Percentiles rank a stretch among this genome's conserved stretches.
Conservation (phyloP, 2,113 vertebrate species). For the Plecotus auritus region DNA sequence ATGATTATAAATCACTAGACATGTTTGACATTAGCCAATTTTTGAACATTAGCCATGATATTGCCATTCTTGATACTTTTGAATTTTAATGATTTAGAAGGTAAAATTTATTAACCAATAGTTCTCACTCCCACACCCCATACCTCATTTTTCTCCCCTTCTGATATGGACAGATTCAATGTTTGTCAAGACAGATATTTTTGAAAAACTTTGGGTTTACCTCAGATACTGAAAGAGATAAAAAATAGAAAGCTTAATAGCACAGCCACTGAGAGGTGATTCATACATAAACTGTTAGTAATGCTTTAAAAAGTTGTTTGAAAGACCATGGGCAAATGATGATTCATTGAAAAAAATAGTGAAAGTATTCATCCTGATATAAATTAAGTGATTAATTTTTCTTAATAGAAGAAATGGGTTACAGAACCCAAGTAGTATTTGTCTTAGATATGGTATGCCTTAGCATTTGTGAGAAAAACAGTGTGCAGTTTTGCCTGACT, state of each 20-base stretch:
- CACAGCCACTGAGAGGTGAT: background rate
- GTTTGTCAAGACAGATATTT: constrained; percentile 48
- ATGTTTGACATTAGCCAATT: constrained; percentile 68
- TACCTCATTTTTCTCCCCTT: constrained; percentile 10
- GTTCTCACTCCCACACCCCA: constrained; percentile 22
- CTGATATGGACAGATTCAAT: background rate
- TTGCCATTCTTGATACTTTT: constrained; percentile 57
- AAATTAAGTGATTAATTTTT: constrained; percentile 25
- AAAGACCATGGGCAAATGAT: background rate
- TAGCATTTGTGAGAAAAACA: background rate
- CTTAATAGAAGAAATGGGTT: constrained; percentile 10
- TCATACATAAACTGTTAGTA: background rate
- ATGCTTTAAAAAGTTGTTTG: background rate
- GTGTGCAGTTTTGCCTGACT: background rate
- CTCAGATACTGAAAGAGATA: background rate
- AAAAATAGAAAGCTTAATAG: constrained; percentile 19
- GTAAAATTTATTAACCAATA: constrained; percentile 69
- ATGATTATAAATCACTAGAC: constrained; percentile 67
- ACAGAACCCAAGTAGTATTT: background rate
- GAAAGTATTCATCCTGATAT: background rate
- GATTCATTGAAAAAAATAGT: background rate
- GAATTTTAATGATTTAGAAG: constrained; percentile 65
- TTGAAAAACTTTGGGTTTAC: constrained; percentile 23
- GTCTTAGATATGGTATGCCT: background rate
- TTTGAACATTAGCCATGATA: constrained; percentile 64